These are phyloP conservation scores for Ennomos quercinarius DNA, from an alignment of 2,888 invertebrate genomes.

Conservation along the genomic window DNA sequence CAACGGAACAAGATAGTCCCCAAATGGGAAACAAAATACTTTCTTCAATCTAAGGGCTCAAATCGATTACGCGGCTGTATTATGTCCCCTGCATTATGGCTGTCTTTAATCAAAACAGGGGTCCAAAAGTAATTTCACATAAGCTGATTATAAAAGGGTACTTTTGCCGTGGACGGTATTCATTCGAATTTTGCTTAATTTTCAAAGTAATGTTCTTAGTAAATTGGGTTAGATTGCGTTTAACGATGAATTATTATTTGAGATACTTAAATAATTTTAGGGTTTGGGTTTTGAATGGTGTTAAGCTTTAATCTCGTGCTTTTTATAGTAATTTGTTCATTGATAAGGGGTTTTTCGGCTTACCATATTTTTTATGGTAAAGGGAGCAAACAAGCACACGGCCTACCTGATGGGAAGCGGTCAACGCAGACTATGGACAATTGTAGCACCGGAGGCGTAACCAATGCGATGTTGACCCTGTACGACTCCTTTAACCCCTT, in stretches of 20 bases:
- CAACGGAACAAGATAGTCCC: no score
- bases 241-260: conserved; percentile 11
- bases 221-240: conserved; percentile 21
- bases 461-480: no score
- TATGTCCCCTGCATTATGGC: conserved; percentile 32
- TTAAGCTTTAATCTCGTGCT: no score
- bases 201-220: conserved; percentile 23
- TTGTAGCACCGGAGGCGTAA: no score
- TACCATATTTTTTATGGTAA: no score
- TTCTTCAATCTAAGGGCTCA: conserved; percentile 5
- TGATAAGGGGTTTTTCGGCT: no score
- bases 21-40: conserved; percentile 1
- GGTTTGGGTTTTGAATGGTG: neutral
- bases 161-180: conserved; percentile 35
- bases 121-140: conserved; percentile 49
- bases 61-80: conserved; percentile 19
- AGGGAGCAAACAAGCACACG: no score
- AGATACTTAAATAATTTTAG: conserved; percentile 1
- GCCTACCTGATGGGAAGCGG: no score
- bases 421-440: no score
- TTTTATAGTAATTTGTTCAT: no score
- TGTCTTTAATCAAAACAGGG: conserved; percentile 46
- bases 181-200: conserved; percentile 30
- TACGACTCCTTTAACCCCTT: no score
- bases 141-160: conserved; percentile 55